Conservation (phyloP, 2,888 invertebrate species). For the Phengaris arion region DNA sequence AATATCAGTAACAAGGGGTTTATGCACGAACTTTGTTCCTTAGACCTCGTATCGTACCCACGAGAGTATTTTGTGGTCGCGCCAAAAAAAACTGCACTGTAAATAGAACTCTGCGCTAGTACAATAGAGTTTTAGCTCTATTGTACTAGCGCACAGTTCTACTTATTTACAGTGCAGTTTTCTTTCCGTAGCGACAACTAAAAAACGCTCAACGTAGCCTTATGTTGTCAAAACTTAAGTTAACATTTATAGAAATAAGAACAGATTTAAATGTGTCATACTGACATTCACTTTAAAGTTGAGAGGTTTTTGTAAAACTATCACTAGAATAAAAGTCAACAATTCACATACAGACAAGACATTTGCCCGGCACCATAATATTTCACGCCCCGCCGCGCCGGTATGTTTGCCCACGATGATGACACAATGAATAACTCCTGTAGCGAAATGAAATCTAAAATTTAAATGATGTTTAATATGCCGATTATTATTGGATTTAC, state of each 20-base stretch:
- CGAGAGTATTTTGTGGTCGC: too few species aligned
- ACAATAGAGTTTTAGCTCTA: too few species aligned
- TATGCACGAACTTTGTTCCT: not conserved
- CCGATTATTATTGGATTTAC: not conserved
- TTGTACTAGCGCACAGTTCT: too few species aligned
- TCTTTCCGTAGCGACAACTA: too few species aligned
- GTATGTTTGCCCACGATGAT: not conserved
- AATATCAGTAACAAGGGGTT: not conserved
- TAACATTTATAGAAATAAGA: too few species aligned
- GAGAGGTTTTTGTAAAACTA: not conserved
- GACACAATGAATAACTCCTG: slow-evolving; percentile 12
- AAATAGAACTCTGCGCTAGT: too few species aligned
- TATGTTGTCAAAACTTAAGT: too few species aligned
- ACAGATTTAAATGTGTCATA: too few species aligned
- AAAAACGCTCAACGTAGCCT: too few species aligned
- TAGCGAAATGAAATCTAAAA: slow-evolving; percentile 13
- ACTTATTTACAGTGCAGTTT: too few species aligned
- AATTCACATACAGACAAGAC: not conserved
- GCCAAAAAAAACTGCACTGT: too few species aligned
- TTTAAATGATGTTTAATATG: slow-evolving; percentile 24
- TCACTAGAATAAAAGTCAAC: not conserved
- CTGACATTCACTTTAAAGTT: not conserved
- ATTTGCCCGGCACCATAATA: not conserved
- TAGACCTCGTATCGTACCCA: too few species aligned
- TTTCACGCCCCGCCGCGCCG: not conserved